Percentiles rank a stretch among this genome's conserved stretches.
These are phyloP conservation scores for Drosophila imparisetae DNA, from an alignment of 2,888 invertebrate genomes.

Conservation along the genomic window DNA sequence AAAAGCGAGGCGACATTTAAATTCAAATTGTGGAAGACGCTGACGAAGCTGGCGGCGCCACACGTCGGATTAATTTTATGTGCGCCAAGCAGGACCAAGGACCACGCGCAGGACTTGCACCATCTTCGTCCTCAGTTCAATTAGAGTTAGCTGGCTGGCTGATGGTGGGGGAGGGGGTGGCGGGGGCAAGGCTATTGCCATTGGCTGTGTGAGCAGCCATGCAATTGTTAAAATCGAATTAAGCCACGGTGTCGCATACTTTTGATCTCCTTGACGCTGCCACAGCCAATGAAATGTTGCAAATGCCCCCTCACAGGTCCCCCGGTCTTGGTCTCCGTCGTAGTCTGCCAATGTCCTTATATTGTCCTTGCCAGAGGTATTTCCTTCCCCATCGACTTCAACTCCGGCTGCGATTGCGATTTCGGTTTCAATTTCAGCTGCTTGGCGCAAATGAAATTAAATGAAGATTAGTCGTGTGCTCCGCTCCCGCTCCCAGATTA, in stretches of 20 bases:
- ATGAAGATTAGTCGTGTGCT: conserved; percentile 82
- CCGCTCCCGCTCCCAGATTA: conserved; percentile 72
- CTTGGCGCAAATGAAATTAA: conserved; percentile 81
- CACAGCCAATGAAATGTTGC: conserved; percentile 78
- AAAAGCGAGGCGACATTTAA: conserved; percentile 72
- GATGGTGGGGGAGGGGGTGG: not conserved
- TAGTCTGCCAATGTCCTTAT: conserved; percentile 69
- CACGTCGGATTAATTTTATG: conserved; percentile 84
- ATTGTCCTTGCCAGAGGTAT: conserved; percentile 73
- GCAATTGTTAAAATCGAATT: conserved; percentile 81
- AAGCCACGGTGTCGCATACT: conserved; percentile 81
- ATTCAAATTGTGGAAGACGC: conserved; percentile 79
- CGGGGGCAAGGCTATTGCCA: conserved; percentile 55
- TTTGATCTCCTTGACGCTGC: conserved; percentile 74
- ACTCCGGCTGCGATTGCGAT: conserved; percentile 45
- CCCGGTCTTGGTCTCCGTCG: not conserved
- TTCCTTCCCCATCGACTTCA: conserved; percentile 8
- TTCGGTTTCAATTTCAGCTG: conserved; percentile 72
- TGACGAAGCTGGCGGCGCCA: conserved; percentile 77
- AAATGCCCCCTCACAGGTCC: conserved; percentile 23
- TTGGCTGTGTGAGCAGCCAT: conserved; percentile 68
- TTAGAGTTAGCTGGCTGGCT: conserved; percentile 50
- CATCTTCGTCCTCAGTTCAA: conserved; percentile 54
- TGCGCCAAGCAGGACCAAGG: conserved; percentile 56
- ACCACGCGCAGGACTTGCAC: conserved; percentile 20